Evolutionary conservation across 2,797 vertebrate genomes (phyloP).

Genomic region (Bufotes viridis): DNA sequence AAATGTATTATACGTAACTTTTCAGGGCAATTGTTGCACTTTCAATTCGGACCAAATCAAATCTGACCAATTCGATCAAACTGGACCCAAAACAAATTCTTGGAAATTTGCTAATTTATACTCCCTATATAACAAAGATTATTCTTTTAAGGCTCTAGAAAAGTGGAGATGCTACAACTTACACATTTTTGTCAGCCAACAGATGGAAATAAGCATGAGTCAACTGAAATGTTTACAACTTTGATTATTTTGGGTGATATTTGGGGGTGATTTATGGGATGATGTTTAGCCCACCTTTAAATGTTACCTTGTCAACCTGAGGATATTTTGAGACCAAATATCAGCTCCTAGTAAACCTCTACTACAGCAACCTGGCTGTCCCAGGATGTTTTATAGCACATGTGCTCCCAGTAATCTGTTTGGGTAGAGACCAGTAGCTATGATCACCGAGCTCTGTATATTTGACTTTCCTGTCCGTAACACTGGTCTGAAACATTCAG

Average conservation of each 20-base stretch:
- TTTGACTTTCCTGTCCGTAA: constrained; percentile 53
- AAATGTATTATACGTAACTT: too few species aligned
- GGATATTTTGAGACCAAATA: constrained; percentile 39
- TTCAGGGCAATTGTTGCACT: too few species aligned
- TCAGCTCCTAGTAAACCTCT: constrained; percentile 15
- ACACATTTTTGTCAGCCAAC: too few species aligned
- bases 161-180: too few species aligned
- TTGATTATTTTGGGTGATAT: neutral
- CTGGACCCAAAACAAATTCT: too few species aligned
- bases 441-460: constrained; percentile 43
- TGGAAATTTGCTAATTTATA: too few species aligned
- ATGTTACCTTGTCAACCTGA: constrained; percentile 38
- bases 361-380: constrained; percentile 28
- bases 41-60: too few species aligned
- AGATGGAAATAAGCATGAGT: too few species aligned
- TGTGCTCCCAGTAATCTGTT: constrained; percentile 51
- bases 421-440: constrained; percentile 52
- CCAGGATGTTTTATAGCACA: constrained; percentile 40
- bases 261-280: neutral
- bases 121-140: too few species aligned
- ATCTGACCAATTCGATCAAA: too few species aligned
- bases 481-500: constrained; percentile 21
- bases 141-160: too few species aligned
- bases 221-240: too few species aligned
- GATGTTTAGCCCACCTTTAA: neutral